These are phyloP conservation scores for Anodontia alba DNA, from an alignment of 2,888 invertebrate genomes.

Conservation along the genomic window DNA sequence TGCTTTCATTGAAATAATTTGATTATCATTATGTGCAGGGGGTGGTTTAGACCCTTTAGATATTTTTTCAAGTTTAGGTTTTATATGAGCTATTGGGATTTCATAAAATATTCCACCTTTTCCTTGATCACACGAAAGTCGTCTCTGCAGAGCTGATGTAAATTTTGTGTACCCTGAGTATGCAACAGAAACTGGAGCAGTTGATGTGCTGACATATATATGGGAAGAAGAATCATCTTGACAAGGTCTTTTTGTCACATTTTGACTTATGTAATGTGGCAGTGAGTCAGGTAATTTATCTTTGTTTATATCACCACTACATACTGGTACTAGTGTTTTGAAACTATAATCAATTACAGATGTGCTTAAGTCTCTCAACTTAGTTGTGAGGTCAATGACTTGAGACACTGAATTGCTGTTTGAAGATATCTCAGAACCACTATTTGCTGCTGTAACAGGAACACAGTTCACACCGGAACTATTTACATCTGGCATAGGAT, in stretches of 20 bases:
- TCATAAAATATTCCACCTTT: conserved; percentile 15
- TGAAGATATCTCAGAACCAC: too few species aligned
- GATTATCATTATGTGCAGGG: conserved; percentile 48
- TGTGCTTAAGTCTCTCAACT: neutral
- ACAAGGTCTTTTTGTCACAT: neutral
- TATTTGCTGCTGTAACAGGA: too few species aligned
- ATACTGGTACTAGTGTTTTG: neutral
- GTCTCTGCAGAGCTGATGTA: neutral
- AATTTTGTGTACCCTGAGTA: neutral
- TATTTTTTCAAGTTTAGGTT: conserved; percentile 29
- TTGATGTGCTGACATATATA: too few species aligned
- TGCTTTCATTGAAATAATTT: conserved; percentile 31
- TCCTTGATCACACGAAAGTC: neutral
- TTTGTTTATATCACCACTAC: neutral
- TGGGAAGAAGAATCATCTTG: neutral
- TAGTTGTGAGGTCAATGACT: neutral
- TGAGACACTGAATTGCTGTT: neutral
- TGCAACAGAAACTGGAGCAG: neutral
- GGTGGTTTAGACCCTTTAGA: conserved; percentile 36
- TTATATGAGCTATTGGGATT: conserved; percentile 44
- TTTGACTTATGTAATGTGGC: neutral
- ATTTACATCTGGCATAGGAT: too few species aligned
- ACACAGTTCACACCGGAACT: too few species aligned
- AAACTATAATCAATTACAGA: neutral
- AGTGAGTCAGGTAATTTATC: neutral